Evolutionary conservation across 1,140 invertebrate genomes (phyloP).

Genomic region (Protaetia brevitarsis): DNA sequence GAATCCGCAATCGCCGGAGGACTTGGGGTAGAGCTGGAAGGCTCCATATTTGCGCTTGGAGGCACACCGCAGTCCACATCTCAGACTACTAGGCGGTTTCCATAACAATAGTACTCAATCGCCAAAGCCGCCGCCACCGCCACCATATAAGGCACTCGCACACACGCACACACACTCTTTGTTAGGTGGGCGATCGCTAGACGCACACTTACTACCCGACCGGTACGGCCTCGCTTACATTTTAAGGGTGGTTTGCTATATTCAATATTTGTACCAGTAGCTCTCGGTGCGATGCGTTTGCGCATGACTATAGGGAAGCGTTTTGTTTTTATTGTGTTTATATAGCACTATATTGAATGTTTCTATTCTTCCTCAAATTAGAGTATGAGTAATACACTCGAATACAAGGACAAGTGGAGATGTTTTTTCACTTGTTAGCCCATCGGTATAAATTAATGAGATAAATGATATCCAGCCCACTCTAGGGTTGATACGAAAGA

Average conservation of each 20-base stretch:
- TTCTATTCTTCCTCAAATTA: too few relatives aligned
- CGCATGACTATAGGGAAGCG: conserved; percentile 20
- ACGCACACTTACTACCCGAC: conserved; percentile 7
- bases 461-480: too few relatives aligned
- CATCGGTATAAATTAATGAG: too few relatives aligned
- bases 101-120: conserved; percentile 9
- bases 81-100: conserved; percentile 21
- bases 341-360: background rate
- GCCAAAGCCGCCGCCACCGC: conserved; percentile 20
- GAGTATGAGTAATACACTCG: too few relatives aligned
- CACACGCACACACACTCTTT: conserved; percentile 17
- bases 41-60: conserved; percentile 27
- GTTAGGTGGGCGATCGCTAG: background rate
- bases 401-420: too few relatives aligned
- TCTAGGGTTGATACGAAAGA: too few relatives aligned
- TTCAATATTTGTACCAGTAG: conserved; percentile 19
- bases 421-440: too few relatives aligned
- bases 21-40: conserved; percentile 33
- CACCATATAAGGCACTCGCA: background rate
- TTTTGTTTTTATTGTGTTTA: conserved; percentile 13
- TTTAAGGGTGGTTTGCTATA: conserved; percentile 23
- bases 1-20: conserved; percentile 31
- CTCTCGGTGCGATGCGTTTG: background rate
- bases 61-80: conserved; percentile 24
- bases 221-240: conserved; percentile 7